Conservation (phyloP, 1,140 invertebrate genomes). For the Pomacea maculata region DNA sequence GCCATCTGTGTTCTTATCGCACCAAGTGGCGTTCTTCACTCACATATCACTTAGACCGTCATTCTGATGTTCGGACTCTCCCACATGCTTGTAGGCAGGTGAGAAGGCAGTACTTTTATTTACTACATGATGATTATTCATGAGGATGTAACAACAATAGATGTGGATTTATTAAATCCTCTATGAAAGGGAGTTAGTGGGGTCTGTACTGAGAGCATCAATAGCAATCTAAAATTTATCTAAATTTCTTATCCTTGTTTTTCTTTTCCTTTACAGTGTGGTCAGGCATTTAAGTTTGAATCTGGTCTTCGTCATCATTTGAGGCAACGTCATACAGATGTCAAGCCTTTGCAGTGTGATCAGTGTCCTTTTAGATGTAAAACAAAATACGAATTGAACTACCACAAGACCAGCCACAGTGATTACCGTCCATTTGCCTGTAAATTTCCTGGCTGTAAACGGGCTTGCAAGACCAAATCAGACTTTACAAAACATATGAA, state of each 20-base stretch:
- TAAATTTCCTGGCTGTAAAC: constrained; percentile 4
- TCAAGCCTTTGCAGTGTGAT: constrained; percentile 10
- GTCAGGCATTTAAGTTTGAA: constrained; percentile 4
- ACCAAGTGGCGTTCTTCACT: constrained; percentile 2
- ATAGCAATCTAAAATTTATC: not conserved
- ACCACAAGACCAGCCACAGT: constrained; percentile 15
- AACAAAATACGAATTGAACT: constrained; percentile 5
- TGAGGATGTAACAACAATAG: not conserved
- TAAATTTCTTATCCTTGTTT: not conserved
- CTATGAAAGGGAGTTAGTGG: not conserved
- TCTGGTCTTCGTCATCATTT: constrained; percentile 7
- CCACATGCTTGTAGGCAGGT: not conserved
- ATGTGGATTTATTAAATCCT: not conserved
- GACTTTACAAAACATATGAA: constrained; percentile 18
- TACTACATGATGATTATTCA: too few species aligned
- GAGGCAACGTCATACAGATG: constrained; percentile 1
- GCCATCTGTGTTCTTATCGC: not conserved
- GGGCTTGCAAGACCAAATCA: constrained; percentile 20
- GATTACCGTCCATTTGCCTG: constrained; percentile 5
- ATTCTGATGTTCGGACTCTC: not conserved
- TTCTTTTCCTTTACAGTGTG: constrained; percentile 2
- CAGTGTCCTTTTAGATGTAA: constrained; percentile 16
- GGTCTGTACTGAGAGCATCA: not conserved
- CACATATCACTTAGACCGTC: not conserved
- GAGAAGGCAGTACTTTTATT: not conserved